Conservation (phyloP, 2,113 vertebrate species). For the Hucho hucho region DNA sequence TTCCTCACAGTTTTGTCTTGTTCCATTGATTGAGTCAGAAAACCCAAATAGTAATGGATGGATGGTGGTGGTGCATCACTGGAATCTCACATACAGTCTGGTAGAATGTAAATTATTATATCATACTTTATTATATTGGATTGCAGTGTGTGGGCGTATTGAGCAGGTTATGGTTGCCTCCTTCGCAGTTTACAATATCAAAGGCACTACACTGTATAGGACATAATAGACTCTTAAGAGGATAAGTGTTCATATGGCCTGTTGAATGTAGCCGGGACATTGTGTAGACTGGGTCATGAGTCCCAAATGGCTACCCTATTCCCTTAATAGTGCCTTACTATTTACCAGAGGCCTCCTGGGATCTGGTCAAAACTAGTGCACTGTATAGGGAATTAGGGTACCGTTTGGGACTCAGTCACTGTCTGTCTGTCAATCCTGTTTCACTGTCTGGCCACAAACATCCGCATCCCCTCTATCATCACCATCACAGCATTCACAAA, state of each 20-base stretch:
- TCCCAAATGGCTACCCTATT: conserved; percentile 16
- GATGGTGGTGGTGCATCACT: conserved; percentile 43
- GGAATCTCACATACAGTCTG: conserved; percentile 34
- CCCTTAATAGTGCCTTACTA: too few species aligned
- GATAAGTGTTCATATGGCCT: conserved; percentile 8
- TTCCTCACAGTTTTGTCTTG: conserved; percentile 39
- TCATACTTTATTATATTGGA: conserved; percentile 33
- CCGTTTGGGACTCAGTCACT: neutral
- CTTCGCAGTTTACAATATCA: conserved; percentile 39
- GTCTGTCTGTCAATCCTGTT: conserved; percentile 34
- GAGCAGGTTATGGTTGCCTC: conserved; percentile 26
- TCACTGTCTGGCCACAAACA: conserved; percentile 20
- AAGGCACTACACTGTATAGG: conserved; percentile 33
- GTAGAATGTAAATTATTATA: conserved; percentile 64
- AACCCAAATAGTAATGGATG: conserved; percentile 47
- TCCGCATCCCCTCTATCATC: neutral
- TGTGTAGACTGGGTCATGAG: conserved; percentile 40
- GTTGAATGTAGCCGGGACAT: conserved; percentile 18
- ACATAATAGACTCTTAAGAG: conserved; percentile 29
- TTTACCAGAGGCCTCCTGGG: too few species aligned
- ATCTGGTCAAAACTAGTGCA: too few species aligned
- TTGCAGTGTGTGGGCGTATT: conserved; percentile 39
- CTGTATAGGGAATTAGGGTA: too few species aligned
- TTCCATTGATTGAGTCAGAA: conserved; percentile 24
- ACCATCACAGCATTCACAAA: conserved; percentile 44